Evolutionary conservation across 2,113 vertebrate species (phyloP).

Genomic region (Callorhinus ursinus): DNA sequence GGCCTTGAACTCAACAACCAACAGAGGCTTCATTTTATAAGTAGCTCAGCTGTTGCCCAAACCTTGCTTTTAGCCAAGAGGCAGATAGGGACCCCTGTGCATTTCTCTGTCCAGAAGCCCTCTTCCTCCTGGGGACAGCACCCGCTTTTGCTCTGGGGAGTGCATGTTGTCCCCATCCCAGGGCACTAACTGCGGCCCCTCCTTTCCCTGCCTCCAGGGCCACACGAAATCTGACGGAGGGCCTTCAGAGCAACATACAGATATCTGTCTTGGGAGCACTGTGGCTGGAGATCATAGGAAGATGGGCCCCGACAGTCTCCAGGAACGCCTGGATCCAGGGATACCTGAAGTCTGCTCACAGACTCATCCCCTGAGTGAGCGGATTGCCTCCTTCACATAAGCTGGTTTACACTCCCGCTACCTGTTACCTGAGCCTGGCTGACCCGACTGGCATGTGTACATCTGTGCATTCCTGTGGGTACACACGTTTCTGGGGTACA

Average conservation of each 20-base stretch:
- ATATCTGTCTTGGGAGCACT: neutral
- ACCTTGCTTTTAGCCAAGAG: neutral
- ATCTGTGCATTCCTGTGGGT: neutral
- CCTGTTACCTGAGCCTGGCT: too few relatives aligned
- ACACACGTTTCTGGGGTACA: neutral
- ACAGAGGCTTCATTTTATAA: neutral
- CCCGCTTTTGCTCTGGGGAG: neutral
- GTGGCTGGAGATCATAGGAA: neutral
- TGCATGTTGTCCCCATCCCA: too few relatives aligned
- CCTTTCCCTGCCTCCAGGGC: neutral
- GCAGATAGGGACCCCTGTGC: too few relatives aligned
- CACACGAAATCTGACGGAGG: neutral
- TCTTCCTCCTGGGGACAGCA: neutral
- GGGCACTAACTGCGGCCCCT: too few relatives aligned
- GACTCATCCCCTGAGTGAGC: neutral
- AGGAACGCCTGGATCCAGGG: neutral
- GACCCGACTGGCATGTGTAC: rapidly evolving
- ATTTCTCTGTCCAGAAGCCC: neutral
- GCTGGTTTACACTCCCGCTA: neutral
- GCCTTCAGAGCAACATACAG: neutral
- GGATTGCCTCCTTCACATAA: neutral
- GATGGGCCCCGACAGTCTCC: rapidly evolving
- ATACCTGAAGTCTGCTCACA: neutral
- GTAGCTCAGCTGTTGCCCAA: neutral
- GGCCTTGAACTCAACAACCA: neutral